These are phyloP conservation scores for Epirrhoe alternata DNA, from an alignment of 2,888 invertebrate genomes.

Conservation along the genomic window DNA sequence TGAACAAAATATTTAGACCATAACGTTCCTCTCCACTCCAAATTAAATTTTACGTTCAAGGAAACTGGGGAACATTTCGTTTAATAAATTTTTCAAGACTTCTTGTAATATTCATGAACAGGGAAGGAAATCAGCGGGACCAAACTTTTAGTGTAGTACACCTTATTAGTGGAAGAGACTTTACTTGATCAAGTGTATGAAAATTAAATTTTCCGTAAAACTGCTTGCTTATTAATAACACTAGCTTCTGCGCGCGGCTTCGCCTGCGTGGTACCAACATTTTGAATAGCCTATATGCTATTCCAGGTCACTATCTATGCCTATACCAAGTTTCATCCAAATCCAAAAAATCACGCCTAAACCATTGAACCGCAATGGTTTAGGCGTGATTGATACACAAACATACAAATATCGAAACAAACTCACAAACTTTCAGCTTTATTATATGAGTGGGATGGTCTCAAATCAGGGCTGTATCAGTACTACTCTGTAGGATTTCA, in stretches of 20 bases:
- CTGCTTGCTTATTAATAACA: too few relatives aligned
- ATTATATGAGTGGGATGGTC: background rate
- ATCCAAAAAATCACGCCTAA: too few relatives aligned
- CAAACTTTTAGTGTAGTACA: constrained; percentile 46
- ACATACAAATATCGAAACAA: too few relatives aligned
- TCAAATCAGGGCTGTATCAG: background rate
- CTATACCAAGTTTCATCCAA: too few relatives aligned
- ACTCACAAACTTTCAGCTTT: too few relatives aligned
- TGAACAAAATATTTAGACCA: constrained; percentile 51
- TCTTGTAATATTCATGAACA: constrained; percentile 56
- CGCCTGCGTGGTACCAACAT: too few relatives aligned
- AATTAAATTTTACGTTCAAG: constrained; percentile 57
- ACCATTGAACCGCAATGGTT: too few relatives aligned
- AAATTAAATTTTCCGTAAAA: background rate
- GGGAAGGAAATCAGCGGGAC: constrained; percentile 51
- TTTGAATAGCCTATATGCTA: too few relatives aligned
- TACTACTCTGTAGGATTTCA: too few relatives aligned
- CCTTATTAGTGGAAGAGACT: constrained; percentile 10
- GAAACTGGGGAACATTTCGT: constrained; percentile 52
- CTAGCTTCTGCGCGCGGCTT: too few relatives aligned
- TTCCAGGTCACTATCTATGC: too few relatives aligned
- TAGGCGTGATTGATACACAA: too few relatives aligned
- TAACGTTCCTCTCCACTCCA: constrained; percentile 43
- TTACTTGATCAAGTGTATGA: background rate
- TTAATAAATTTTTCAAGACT: constrained; percentile 56